These are phyloP conservation scores for Phania funesta DNA, from an alignment of 2,888 invertebrate species.

Conservation along the genomic window DNA sequence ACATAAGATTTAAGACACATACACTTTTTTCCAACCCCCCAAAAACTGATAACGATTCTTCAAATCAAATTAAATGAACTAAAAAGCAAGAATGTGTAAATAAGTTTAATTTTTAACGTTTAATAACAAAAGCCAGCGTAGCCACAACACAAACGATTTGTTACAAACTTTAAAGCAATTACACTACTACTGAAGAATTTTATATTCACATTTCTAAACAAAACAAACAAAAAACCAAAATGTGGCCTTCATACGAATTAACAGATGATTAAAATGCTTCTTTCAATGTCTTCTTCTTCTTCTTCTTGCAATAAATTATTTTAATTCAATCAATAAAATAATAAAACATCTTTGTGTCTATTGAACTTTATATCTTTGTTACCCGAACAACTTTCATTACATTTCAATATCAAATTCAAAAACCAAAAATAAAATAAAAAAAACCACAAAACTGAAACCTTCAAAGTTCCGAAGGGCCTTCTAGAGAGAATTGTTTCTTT, in stretches of 20 bases:
- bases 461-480: constrained; percentile 29
- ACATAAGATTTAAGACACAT: not conserved
- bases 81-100: no score
- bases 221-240: no score
- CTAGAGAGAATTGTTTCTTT: not conserved
- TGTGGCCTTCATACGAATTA: not conserved
- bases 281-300: no score
- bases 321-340: not conserved
- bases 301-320: no score
- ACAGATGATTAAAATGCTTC: no score
- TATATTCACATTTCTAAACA: no score
- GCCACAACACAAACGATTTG: no score
- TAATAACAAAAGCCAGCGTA: no score
- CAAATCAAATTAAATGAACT: not conserved
- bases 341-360: not conserved
- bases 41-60: not conserved
- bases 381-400: constrained; percentile 43
- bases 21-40: not conserved
- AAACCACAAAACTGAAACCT: constrained; percentile 32
- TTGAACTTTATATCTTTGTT: not conserved
- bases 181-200: no score
- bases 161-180: no score
- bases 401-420: constrained; percentile 16
- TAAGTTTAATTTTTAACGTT: no score
- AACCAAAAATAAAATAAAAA: not conserved